A percentile compares a stretch with the other conserved stretches of the same genome.
Evolutionary conservation across 35 echinoderm and acorn worm species (phyloP).

Genomic region (Lytechinus variegatus): DNA sequence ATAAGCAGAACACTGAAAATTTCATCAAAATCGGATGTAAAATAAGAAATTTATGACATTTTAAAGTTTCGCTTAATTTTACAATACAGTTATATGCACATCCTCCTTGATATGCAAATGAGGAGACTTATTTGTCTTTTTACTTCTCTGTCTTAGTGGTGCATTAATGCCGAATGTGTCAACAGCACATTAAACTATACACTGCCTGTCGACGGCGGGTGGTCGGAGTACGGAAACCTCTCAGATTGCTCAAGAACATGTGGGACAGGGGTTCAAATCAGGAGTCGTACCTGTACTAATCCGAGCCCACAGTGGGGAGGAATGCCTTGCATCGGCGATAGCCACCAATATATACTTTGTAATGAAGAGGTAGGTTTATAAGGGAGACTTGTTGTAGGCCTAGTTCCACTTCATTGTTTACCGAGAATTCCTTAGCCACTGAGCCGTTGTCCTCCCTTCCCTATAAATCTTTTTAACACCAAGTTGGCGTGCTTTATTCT

Average conservation of each 20-base stretch:
- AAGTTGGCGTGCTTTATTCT: too few species aligned
- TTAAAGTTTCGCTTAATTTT: too few species aligned
- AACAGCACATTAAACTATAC: background rate
- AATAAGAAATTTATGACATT: too few species aligned
- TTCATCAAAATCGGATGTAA: too few species aligned
- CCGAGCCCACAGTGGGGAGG: conserved; percentile 43
- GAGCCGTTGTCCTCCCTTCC: too few species aligned
- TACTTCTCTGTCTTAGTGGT: background rate
- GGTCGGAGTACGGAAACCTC: background rate
- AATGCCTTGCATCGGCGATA: conserved; percentile 16
- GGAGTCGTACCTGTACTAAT: conserved; percentile 31
- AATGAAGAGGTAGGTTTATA: background rate
- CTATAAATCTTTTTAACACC: too few species aligned
- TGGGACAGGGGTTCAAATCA: conserved; percentile 21
- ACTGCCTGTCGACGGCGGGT: background rate
- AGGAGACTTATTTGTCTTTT: background rate
- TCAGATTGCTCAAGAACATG: conserved; percentile 26
- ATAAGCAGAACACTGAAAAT: too few species aligned
- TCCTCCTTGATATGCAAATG: too few species aligned
- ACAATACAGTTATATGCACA: too few species aligned
- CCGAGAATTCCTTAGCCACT: too few species aligned
- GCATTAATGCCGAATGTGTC: background rate
- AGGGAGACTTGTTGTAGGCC: too few species aligned
- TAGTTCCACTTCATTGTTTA: too few species aligned
- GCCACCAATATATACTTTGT: background rate